phyloP scores from a whole-genome alignment of 2,888 invertebrate species.

The Luperina testacea region DNA sequence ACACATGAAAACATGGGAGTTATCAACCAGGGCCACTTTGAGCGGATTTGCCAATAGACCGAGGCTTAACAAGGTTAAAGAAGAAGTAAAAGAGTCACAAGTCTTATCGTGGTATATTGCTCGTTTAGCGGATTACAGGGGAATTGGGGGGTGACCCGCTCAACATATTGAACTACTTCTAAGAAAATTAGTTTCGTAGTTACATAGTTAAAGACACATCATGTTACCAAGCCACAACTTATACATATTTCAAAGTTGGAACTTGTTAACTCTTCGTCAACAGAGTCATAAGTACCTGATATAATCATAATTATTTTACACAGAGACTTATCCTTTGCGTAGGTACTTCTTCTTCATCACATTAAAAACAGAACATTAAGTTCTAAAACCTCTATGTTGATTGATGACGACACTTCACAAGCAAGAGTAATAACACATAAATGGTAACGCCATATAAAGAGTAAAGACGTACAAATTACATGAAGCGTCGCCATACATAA shows the following conservation, averaged over 20 bases:
- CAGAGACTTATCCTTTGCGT: conserved; percentile 2
- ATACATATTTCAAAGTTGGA: conserved; percentile 43
- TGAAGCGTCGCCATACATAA: conserved; percentile 28
- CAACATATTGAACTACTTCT: conserved; percentile 44
- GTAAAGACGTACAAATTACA: conserved; percentile 44
- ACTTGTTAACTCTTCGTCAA: conserved; percentile 37
- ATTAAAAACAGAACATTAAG: conserved; percentile 52
- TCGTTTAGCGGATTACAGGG: conserved; percentile 49
- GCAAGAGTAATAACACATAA: conserved; percentile 51
- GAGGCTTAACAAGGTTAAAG: conserved; percentile 31
- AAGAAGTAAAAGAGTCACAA: conserved; percentile 39
- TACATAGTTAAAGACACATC: conserved; percentile 34
- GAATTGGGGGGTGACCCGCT: conserved; percentile 33
- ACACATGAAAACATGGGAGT: conserved; percentile 10
- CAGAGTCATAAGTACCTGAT: conserved; percentile 9
- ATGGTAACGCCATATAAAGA: conserved; percentile 40
- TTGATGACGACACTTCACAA: conserved; percentile 52
- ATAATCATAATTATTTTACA: conserved; percentile 18
- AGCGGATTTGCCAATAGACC: conserved; percentile 20
- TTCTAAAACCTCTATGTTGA: conserved; percentile 50
- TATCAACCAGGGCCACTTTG: conserved; percentile 33
- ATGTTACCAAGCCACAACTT: conserved; percentile 25
- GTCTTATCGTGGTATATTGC: conserved; percentile 53
- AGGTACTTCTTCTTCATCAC: conserved; percentile 17
- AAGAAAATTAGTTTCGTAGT: conserved; percentile 49